phyloP scores from a whole-genome alignment of 2,888 invertebrate genomes.

The Agriopis aurantiaria region DNA sequence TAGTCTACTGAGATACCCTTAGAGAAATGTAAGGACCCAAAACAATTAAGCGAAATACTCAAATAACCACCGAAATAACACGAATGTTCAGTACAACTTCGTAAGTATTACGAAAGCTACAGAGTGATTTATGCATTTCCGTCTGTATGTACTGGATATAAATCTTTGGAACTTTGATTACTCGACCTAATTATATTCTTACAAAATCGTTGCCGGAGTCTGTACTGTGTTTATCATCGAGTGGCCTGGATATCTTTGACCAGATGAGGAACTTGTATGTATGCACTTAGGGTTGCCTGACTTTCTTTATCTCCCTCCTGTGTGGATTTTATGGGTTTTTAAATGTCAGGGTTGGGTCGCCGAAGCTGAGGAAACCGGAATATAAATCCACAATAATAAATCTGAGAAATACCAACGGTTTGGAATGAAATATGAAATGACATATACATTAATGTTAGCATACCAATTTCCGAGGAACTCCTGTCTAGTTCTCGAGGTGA shows the following conservation, averaged over 20 bases:
- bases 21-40: constrained; percentile 9
- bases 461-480: constrained; percentile 19
- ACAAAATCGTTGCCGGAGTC: constrained; percentile 50
- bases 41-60: constrained; percentile 20
- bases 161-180: constrained; percentile 45
- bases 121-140: constrained; percentile 40
- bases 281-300: constrained; percentile 31
- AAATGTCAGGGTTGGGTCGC: constrained; percentile 15
- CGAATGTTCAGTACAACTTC: constrained; percentile 18
- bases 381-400: constrained; percentile 53
- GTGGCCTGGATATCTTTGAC: constrained; percentile 59
- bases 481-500: constrained; percentile 1
- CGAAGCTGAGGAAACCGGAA: constrained; percentile 31
- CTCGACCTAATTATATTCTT: constrained; percentile 47
- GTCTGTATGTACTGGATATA: constrained; percentile 36
- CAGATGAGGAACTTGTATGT: constrained; percentile 51
- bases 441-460: constrained; percentile 12
- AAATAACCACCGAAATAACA: constrained; percentile 21
- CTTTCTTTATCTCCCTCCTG: constrained; percentile 1
- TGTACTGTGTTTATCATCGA: constrained; percentile 59
- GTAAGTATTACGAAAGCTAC: constrained; percentile 36
- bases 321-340: constrained; percentile 16
- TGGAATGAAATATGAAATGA: constrained; percentile 43
- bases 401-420: constrained; percentile 45
- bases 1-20: constrained; percentile 1